phyloP scores from a whole-genome alignment of 2,113 vertebrate species.

The Dicrurus megarhynchus region DNA sequence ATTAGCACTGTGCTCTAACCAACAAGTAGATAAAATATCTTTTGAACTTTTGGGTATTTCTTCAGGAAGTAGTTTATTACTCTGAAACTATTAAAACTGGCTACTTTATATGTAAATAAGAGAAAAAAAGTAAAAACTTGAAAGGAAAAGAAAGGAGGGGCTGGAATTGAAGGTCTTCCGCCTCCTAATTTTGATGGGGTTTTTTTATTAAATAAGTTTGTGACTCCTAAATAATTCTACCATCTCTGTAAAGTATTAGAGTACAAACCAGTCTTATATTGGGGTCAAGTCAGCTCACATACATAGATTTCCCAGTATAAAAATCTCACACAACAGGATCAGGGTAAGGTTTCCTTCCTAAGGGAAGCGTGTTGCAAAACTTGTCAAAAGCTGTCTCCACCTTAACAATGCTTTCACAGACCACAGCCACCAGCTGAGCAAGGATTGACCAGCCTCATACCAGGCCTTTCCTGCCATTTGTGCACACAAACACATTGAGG shows the following conservation, averaged over 20 bases:
- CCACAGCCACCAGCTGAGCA: background rate
- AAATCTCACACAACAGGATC: background rate
- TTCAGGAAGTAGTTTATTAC: background rate
- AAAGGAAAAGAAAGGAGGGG: background rate
- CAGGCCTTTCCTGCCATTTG: background rate
- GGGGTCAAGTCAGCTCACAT: background rate
- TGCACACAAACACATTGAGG: background rate
- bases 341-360: background rate
- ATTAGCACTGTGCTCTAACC: background rate
- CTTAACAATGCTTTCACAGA: background rate
- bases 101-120: background rate
- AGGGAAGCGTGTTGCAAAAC: background rate
- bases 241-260: background rate
- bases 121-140: background rate
- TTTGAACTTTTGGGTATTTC: background rate
- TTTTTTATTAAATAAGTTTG: background rate
- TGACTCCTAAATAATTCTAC: background rate
- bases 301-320: fast-evolving
- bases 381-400: background rate
- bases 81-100: background rate
- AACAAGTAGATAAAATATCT: background rate
- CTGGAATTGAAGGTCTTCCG: background rate
- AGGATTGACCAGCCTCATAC: background rate
- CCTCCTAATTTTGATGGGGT: background rate
- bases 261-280: background rate